Percentiles rank a stretch among this genome's conserved stretches.
These are phyloP conservation scores for Schlechtendalia chinensis DNA, from an alignment of 1,140 invertebrate genomes.

Conservation along the genomic window DNA sequence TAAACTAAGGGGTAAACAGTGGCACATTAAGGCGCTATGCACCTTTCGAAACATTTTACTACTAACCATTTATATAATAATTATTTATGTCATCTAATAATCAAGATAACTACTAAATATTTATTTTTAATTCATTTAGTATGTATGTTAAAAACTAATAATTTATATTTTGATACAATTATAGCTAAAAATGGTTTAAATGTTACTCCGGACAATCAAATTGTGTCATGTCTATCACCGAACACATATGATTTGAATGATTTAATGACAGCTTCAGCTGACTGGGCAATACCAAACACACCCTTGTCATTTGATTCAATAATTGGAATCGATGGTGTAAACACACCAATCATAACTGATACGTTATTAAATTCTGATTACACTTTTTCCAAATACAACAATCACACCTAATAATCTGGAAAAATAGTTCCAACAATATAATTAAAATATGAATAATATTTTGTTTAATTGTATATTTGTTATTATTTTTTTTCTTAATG, in stretches of 20 bases:
- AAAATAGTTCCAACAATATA: neutral
- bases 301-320: constrained; percentile 22
- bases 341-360: constrained; percentile 40
- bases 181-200: constrained; percentile 38
- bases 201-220: constrained; percentile 42
- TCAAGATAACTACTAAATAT: neutral
- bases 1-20: too few species aligned
- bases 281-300: constrained; percentile 37
- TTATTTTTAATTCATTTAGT: neutral
- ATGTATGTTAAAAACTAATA: neutral
- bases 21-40: too few species aligned
- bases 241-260: constrained; percentile 42
- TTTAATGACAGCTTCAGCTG: constrained; percentile 40
- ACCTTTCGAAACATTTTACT: too few species aligned
- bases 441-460: neutral
- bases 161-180: constrained; percentile 6
- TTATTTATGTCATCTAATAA: too few species aligned
- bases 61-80: too few species aligned
- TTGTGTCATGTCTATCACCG: constrained; percentile 42
- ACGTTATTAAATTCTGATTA: constrained; percentile 31
- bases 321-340: neutral
- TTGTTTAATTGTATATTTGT: neutral
- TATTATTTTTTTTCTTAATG: neutral
- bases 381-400: neutral
- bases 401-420: neutral